Evolutionary conservation across 1,140 invertebrate genomes (phyloP), one percentile per base, ranked within the genome.

Genomic region (Hetaerina americana): DNA sequence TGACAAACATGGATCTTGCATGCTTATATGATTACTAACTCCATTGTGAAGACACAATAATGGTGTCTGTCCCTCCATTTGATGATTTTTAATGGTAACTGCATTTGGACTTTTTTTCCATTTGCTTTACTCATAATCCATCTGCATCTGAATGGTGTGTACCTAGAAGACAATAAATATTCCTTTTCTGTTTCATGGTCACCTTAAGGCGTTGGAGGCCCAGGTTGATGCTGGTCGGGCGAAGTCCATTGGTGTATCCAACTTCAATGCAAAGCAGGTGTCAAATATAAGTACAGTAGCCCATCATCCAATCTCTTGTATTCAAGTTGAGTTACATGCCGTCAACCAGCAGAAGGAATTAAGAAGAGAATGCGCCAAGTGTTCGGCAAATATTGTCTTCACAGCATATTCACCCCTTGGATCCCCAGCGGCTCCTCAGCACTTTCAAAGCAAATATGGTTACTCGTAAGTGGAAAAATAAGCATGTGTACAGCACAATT

Each of bases 121-220:
- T n/a, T n/a, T n/a, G n/a, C n/a, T n/a, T n/a, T n/a, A n/a, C n/a
- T n/a, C n/a, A n/a, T n/a, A n/a, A n/a, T n/a, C n/a, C n/a, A n/a
- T n/a, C n/a, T n/a, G n/a, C n/a, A n/a, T n/a, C n/a, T n/a, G n/a
- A n/a, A n/a, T n/a, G n/a, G n/a, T n/a, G n/a, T n/a, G n/a, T n/a
- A n/a, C n/a, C n/a, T n/a, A n/a, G n/a, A n/a, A n/a, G n/a, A n/a
- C n/a, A n/a, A n/a, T n/a, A n/a, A n/a, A n/a, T n/a, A n/a, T n/a
- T n/a, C n/a, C n/a, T n/a, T n/a, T n/a, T n/a, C n/a, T n/a, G n/a
- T n/a, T n/a, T n/a, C n/a, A n/a, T n/a, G n/a, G n/a, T n/a, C n/a
- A n/a, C n/a, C 72, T 66, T 10, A 57, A 82, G 80, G 86, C 82
- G 0, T 84, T 89, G 82, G 87, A 89, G 27, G 18, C 57, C 27